Base-by-base conservation (phyloP, 2,888 invertebrate species). In the Diadegma fenestrale region DNA sequence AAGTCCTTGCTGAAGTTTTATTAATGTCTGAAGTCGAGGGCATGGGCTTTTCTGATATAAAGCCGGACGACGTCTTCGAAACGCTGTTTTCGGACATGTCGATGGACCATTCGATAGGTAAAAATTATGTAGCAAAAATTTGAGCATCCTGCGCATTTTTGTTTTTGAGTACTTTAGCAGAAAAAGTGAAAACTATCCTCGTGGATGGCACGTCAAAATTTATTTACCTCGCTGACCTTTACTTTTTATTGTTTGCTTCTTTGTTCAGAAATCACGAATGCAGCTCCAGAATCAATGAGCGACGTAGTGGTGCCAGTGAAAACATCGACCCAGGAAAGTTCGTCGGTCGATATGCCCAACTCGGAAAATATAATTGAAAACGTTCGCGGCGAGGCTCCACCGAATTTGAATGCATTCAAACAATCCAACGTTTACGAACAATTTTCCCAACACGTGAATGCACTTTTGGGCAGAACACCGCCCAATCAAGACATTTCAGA, bases 1-100 rank as follows among this genome's bases (percentile, higher is more conserved):
- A 88, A 81, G 78, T 89, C 22, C 81, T 90, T 8, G 89, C 90
- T 17, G 89, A 88, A 68, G 90, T 88, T 30, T 85, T 90, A 30
- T 82, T 90, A 26, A 88, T 88, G 88, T 89, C 90, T 14, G 88
- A 89, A 54, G 82, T 72, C 19, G 87, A 89, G 73, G 85, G 85
- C 17, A 81, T 83, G 79, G 87, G 88, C 80, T 85, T 89, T 30
- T 85, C 82, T n/a, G 82, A 81, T 10, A 66, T 83, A 17, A 85
- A 80, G 10, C 88, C 89, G 0, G 82, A 84, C 68, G 83, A 85
- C 66, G 84, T 90, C 64, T 89, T 88, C 71, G 77, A 88, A 43
- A 87, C 87, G 76, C 84, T 89, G n/a, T 89, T 89, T 78, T 51
- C 87, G 2, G 82, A 85, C 61, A 64, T 82, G 30, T 64, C 84